Evolutionary conservation across 2,797 vertebrate species (phyloP).

Genomic region (Sandelia bainsii): DNA sequence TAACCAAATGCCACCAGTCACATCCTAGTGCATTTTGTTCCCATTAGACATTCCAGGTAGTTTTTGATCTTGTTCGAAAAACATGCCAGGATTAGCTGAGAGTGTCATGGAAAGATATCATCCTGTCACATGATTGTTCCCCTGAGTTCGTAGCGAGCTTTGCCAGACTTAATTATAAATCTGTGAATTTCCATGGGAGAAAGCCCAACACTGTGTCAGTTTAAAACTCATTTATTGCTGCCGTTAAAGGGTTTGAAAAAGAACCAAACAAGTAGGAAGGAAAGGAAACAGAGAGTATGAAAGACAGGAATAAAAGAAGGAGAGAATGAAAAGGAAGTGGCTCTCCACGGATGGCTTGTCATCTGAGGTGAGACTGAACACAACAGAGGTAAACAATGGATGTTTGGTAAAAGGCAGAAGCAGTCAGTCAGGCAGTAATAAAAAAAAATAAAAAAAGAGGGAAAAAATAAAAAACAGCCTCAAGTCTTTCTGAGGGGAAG

Average conservation of each 20-base stretch:
- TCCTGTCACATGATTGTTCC: conserved; percentile 55
- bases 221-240: conserved; percentile 65
- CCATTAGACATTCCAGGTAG: conserved; percentile 14
- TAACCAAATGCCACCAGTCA: conserved; percentile 41
- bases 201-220: conserved; percentile 45
- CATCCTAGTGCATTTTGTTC: conserved; percentile 27
- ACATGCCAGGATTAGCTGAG: conserved; percentile 52
- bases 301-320: conserved; percentile 48
- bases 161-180: conserved; percentile 77
- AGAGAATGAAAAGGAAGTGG: conserved; percentile 71
- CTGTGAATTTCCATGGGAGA: conserved; percentile 60
- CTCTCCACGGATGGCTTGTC: conserved; percentile 83
- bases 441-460: conserved; percentile 46
- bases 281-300: conserved; percentile 37
- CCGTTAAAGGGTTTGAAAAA: conserved; percentile 46
- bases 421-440: conserved; percentile 84
- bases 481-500: conserved; percentile 76
- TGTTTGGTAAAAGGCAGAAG: conserved; percentile 81
- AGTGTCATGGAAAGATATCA: conserved; percentile 49
- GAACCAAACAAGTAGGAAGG: conserved; percentile 9
- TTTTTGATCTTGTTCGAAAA: conserved; percentile 54
- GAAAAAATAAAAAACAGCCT: conserved; percentile 66
- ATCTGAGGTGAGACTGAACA: conserved; percentile 84
- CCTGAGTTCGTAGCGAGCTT: conserved; percentile 46
- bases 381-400: conserved; percentile 81